Conservation (phyloP, 2,888 invertebrate genomes). For the Neoascia interrupta region DNA sequence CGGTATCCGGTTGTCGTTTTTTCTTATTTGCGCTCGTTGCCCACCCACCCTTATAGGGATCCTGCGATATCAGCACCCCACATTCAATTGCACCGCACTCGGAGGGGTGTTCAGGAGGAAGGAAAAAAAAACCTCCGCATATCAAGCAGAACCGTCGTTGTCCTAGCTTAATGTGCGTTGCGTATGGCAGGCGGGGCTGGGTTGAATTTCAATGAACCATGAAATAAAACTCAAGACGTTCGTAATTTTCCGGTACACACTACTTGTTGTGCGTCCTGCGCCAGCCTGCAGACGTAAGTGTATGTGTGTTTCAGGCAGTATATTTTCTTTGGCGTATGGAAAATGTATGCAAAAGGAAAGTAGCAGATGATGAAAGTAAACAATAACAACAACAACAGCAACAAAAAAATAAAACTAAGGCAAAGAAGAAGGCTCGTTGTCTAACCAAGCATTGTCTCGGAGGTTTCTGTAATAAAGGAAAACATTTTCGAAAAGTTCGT, state of each 20-base stretch:
- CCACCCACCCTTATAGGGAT: constrained; percentile 33
- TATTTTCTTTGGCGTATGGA: constrained; percentile 35
- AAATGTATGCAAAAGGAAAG: constrained; percentile 64
- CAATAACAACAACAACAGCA: constrained; percentile 45
- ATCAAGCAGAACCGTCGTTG: constrained; percentile 35
- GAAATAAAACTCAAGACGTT: constrained; percentile 65
- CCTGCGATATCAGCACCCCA: background rate
- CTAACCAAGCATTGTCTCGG: constrained; percentile 37
- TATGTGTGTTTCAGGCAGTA: too few species aligned
- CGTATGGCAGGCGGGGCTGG: constrained; percentile 10
- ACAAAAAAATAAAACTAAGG: constrained; percentile 12
- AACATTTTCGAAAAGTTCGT: constrained; percentile 57
- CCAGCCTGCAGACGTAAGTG: background rate
- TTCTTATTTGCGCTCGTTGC: too few species aligned
- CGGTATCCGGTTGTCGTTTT: constrained; percentile 62
- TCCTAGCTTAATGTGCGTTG: constrained; percentile 48
- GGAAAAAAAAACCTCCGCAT: constrained; percentile 2
- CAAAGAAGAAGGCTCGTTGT: constrained; percentile 4
- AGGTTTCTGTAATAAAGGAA: constrained; percentile 64
- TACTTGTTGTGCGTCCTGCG: constrained; percentile 16
- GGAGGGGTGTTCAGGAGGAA: background rate
- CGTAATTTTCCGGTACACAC: constrained; percentile 57
- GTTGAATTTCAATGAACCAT: constrained; percentile 61
- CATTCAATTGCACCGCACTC: constrained; percentile 1
- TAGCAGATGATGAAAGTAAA: constrained; percentile 60